Percentiles rank a stretch among this genome's conserved stretches.
Evolutionary conservation across 2,888 invertebrate species (phyloP).

Genomic region (Erpobdella octoculata): DNA sequence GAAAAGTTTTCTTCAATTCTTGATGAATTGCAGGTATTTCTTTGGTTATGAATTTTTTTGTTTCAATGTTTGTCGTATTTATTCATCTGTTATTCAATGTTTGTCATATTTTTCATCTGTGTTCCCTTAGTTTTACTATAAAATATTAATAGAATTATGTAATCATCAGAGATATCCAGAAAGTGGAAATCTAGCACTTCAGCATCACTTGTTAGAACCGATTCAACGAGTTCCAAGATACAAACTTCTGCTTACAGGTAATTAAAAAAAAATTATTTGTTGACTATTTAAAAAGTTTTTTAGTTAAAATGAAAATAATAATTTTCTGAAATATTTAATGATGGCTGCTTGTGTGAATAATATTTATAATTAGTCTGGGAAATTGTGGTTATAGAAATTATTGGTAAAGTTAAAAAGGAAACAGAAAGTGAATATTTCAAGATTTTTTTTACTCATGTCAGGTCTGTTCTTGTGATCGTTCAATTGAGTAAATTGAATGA

Average conservation of each 20-base stretch:
- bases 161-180: slow-evolving; percentile 25
- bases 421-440: too few species aligned
- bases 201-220: slow-evolving; percentile 38
- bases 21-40: slow-evolving; percentile 33
- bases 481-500: too few species aligned
- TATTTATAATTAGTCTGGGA: neutral
- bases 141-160: neutral
- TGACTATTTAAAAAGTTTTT: neutral
- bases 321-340: neutral
- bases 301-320: neutral
- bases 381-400: too few species aligned
- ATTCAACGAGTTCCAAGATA: slow-evolving; percentile 37
- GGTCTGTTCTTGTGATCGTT: too few species aligned
- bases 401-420: too few species aligned
- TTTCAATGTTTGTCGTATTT: neutral
- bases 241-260: slow-evolving; percentile 36
- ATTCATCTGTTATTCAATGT: neutral
- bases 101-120: neutral
- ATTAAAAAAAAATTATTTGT: neutral
- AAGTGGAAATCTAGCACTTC: slow-evolving; percentile 32
- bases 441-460: too few species aligned
- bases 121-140: neutral
- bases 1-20: slow-evolving; percentile 30
- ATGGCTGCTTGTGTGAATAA: neutral
- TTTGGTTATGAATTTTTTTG: neutral